phyloP scores from a whole-genome alignment of 2,888 invertebrate genomes.

The Dendrolimus pini region DNA sequence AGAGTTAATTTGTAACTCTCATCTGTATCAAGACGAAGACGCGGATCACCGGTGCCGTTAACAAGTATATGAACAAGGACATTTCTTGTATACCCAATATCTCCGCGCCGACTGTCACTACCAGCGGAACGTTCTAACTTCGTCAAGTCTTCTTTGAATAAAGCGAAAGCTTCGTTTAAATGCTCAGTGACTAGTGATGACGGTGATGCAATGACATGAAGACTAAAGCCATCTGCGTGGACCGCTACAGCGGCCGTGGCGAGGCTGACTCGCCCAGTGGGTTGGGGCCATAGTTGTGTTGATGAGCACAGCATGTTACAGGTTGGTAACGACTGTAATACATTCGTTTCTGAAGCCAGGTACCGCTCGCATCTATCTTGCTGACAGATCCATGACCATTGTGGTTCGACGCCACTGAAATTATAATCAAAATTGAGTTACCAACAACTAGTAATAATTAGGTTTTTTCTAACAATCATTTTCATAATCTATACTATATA shows the following conservation, averaged over 20 bases:
- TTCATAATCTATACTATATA: too few species aligned
- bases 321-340: slow-evolving; percentile 79
- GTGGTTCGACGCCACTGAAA: slow-evolving; percentile 70
- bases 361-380: slow-evolving; percentile 81
- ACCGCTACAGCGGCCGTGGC: slow-evolving; percentile 80
- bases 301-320: slow-evolving; percentile 88
- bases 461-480: too few species aligned
- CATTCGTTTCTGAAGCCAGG: slow-evolving; percentile 46
- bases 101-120: slow-evolving; percentile 26
- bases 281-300: slow-evolving; percentile 87
- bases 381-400: slow-evolving; percentile 88
- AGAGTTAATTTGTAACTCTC: slow-evolving; percentile 85
- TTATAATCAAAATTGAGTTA: background rate
- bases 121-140: slow-evolving; percentile 57
- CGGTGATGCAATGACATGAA: slow-evolving; percentile 54
- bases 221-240: slow-evolving; percentile 65
- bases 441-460: too few species aligned
- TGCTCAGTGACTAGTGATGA: slow-evolving; percentile 50
- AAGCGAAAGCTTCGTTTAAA: slow-evolving; percentile 65
- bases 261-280: slow-evolving; percentile 82
- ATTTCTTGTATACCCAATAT: slow-evolving; percentile 52
- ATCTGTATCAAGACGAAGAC: slow-evolving; percentile 80
- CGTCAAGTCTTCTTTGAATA: slow-evolving; percentile 70
- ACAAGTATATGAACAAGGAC: slow-evolving; percentile 72
- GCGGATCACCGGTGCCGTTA: slow-evolving; percentile 69